These are phyloP conservation scores for Phyllostomus hastatus DNA, from an alignment of 2,113 vertebrate genomes.

Conservation along the genomic window DNA sequence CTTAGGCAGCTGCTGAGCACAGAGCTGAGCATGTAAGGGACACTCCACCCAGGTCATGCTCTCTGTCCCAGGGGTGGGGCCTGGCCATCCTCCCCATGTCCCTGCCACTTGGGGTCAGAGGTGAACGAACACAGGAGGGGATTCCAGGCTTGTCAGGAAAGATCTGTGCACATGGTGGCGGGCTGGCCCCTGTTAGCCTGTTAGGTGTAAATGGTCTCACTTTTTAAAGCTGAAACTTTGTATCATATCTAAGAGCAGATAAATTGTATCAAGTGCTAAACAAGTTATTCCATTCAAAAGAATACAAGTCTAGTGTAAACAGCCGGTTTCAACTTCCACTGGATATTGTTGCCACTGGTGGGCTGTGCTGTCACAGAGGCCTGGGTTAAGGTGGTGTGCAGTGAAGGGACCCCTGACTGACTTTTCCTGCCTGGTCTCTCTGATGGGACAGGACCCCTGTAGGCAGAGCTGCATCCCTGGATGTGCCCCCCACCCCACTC, in stretches of 20 bases:
- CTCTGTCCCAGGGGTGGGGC: rapidly evolving
- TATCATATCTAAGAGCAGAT: neutral
- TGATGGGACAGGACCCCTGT: rapidly evolving
- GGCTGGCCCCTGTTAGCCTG: too few relatives aligned
- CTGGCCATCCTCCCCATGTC: neutral
- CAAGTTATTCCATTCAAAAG: neutral
- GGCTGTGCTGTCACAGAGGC: neutral
- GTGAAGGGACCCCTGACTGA: neutral
- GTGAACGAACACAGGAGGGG: neutral
- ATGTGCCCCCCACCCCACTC: neutral
- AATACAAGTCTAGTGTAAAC: neutral
- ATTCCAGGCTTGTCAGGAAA: rapidly evolving
- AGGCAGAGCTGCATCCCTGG: neutral
- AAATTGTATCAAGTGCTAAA: neutral
- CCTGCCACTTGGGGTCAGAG: neutral
- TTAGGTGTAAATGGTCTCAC: rapidly evolving
- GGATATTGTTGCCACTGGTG: neutral
- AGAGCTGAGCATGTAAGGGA: too few relatives aligned
- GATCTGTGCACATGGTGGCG: too few relatives aligned
- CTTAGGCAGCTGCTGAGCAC: neutral
- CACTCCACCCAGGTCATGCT: neutral
- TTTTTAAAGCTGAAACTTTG: neutral
- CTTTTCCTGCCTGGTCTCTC: neutral
- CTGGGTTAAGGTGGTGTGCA: neutral
- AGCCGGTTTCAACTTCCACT: neutral